Evolutionary conservation across 92 coral and sea anemone species (phyloP).

Genomic region (Epizoanthus scotinus): DNA sequence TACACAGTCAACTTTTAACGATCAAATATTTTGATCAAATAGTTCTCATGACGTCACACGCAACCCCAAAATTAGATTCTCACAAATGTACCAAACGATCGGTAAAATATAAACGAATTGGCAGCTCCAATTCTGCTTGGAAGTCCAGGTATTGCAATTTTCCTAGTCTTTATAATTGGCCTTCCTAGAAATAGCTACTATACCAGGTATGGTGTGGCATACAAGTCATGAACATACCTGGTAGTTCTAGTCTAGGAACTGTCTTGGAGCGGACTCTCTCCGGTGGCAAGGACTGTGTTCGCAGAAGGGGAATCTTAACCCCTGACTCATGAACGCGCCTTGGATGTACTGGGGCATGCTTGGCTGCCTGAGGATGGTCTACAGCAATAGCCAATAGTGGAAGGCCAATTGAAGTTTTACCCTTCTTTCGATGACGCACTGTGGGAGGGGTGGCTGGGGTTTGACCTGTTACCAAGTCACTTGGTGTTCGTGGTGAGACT

Average conservation of each 20-base stretch:
- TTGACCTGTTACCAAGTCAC: constrained; percentile 26
- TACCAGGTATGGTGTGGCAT: neutral
- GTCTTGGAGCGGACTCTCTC: constrained; percentile 44
- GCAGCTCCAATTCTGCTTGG: no score
- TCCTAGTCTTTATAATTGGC: neutral
- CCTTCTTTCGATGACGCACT: constrained; percentile 72
- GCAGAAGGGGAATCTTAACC: constrained; percentile 48
- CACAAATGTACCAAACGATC: no score
- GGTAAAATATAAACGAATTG: no score
- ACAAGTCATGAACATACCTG: neutral
- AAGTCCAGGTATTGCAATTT: no score
- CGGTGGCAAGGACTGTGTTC: constrained; percentile 80
- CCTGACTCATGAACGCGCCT: constrained; percentile 15
- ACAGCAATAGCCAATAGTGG: constrained; percentile 43
- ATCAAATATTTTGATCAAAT: no score
- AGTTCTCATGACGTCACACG: no score
- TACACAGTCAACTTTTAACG: no score
- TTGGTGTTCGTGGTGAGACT: constrained; percentile 61
- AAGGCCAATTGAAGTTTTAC: constrained; percentile 42
- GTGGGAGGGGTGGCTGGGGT: constrained; percentile 92
- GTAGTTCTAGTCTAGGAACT: constrained; percentile 73
- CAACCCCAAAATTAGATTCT: no score
- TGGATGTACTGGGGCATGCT: constrained; percentile 18
- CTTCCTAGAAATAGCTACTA: neutral
- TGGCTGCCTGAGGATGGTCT: constrained; percentile 33